Conservation (phyloP, 2,797 vertebrate species). For the Leuciscus waleckii region DNA sequence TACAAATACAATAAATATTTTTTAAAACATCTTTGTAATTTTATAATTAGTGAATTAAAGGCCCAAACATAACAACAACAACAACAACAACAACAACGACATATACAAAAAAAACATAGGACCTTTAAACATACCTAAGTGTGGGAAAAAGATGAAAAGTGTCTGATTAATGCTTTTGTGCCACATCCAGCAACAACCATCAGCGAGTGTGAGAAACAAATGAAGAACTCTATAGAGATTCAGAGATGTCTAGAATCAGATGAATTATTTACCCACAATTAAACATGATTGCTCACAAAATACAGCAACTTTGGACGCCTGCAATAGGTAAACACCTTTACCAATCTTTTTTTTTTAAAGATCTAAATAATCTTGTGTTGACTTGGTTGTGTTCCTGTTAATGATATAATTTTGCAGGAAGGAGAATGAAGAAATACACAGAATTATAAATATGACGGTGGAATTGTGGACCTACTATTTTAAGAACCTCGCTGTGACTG, state of each 20-base stretch:
- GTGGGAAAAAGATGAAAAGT: not conserved
- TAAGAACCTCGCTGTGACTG: slow-evolving; percentile 35
- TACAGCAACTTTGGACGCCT: fast-evolving
- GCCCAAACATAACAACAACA: too few species aligned
- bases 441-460: not conserved
- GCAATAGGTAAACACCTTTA: not conserved
- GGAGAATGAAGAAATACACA: slow-evolving; percentile 56
- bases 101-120: too few species aligned
- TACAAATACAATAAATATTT: not conserved
- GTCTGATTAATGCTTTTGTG: not conserved
- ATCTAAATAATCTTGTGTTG: not conserved
- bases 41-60: not conserved
- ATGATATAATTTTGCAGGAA: slow-evolving; percentile 48
- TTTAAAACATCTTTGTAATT: not conserved
- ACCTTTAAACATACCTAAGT: not conserved
- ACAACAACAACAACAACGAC: too few species aligned
- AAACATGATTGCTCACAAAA: not conserved
- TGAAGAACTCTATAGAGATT: fast-evolving
- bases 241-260: too few species aligned
- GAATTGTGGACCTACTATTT: not conserved
- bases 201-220: too few species aligned
- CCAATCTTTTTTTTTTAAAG: not conserved
- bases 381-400: not conserved
- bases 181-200: too few species aligned
- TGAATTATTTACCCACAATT: too few species aligned